Evolutionary conservation across 2,797 vertebrate genomes (phyloP).

Genomic region (Zenarchopterus dispar): DNA sequence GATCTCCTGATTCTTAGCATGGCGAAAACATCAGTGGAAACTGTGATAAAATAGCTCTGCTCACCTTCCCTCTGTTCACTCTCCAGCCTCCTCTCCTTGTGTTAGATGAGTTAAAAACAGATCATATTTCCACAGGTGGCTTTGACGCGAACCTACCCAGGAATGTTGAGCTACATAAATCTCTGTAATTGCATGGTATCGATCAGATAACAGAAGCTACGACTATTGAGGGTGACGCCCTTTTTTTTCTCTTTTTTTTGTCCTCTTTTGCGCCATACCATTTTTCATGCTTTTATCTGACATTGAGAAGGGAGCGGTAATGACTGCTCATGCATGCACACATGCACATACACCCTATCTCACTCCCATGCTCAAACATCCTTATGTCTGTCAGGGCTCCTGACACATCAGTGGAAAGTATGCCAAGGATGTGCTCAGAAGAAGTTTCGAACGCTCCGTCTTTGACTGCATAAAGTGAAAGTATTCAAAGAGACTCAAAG

Average conservation of each 20-base stretch:
- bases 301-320: conserved; percentile 59
- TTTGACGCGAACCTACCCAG: conserved; percentile 72
- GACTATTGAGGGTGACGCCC: conserved; percentile 62
- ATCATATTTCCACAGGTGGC: conserved; percentile 85
- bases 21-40: conserved; percentile 50
- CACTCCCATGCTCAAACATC: conserved; percentile 28
- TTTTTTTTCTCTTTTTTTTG: conserved; percentile 27
- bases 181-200: conserved; percentile 80
- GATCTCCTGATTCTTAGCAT: conserved; percentile 30
- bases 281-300: conserved; percentile 78
- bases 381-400: conserved; percentile 28
- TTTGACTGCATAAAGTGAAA: conserved; percentile 64
- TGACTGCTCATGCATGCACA: conserved; percentile 41
- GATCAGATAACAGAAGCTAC: conserved; percentile 77
- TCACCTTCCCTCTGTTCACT: conserved; percentile 27
- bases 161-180: conserved; percentile 84
- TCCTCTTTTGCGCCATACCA: conserved; percentile 36
- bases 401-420: conserved; percentile 57
- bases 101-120: conserved; percentile 67
- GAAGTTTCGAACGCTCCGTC: conserved; percentile 63
- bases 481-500: conserved; percentile 54
- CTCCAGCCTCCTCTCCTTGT: conserved; percentile 22
- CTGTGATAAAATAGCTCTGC: conserved; percentile 27
- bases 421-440: conserved; percentile 53
- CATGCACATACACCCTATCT: conserved; percentile 23